phyloP scores from a whole-genome alignment of 2,113 vertebrate genomes.

The Mesoclemmys tuberculata region DNA sequence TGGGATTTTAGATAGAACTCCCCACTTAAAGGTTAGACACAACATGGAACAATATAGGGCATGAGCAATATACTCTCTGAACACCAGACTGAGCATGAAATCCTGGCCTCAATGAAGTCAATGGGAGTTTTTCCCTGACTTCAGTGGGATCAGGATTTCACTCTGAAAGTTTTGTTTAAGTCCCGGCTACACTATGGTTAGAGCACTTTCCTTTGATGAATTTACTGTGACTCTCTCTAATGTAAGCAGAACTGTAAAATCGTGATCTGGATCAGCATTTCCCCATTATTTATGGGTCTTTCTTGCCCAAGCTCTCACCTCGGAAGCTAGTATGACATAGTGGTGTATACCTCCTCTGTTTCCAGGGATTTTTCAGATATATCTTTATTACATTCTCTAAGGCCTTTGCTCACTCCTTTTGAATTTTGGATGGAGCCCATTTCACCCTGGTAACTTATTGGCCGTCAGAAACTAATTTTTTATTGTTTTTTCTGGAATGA shows the following conservation, averaged over 20 bases:
- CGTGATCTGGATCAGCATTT: background rate
- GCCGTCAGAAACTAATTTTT: background rate
- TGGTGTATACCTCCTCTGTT: background rate
- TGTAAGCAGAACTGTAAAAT: background rate
- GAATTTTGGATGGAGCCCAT: background rate
- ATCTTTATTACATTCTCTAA: background rate
- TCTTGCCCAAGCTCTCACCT: background rate
- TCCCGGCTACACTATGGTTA: background rate
- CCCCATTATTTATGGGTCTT: background rate
- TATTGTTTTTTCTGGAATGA: constrained; percentile 28
- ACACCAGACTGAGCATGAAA: constrained; percentile 35
- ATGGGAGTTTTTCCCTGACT: background rate
- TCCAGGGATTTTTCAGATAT: background rate
- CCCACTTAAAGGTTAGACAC: constrained; percentile 41
- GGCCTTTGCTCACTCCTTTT: background rate
- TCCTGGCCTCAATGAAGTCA: constrained; percentile 20
- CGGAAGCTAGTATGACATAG: background rate
- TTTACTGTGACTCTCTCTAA: background rate
- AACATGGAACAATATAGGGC: constrained; percentile 21
- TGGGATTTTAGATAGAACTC: background rate
- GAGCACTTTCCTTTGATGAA: background rate
- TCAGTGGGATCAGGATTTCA: background rate
- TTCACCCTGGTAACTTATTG: background rate
- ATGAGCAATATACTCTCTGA: constrained; percentile 17
- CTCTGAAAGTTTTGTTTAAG: background rate